A percentile compares a stretch with the other conserved stretches of the same genome.
Evolutionary conservation across 2,113 vertebrate genomes (phyloP).

Genomic region (Cichladusa arquata): DNA sequence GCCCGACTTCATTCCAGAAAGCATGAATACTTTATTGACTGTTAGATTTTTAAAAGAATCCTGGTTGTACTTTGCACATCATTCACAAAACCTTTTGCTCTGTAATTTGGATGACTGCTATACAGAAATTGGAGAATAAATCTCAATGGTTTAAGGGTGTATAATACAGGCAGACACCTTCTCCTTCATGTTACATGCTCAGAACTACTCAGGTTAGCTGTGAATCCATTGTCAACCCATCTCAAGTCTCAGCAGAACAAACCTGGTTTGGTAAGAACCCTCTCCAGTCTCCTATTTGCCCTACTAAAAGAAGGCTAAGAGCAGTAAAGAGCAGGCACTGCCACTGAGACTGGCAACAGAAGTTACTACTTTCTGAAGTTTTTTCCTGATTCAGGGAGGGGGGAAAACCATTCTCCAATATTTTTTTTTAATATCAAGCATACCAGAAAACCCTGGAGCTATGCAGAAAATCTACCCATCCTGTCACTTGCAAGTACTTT

Average conservation of each 20-base stretch:
- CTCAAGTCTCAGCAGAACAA: neutral
- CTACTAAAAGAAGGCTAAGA: neutral
- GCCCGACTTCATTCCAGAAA: constrained; percentile 15
- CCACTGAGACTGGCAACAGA: neutral
- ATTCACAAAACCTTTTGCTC: constrained; percentile 39
- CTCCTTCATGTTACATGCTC: neutral
- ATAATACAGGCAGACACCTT: neutral
- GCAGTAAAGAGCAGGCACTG: neutral
- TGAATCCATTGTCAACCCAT: neutral
- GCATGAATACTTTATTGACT: constrained; percentile 48
- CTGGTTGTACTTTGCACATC: neutral
- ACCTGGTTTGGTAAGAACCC: neutral
- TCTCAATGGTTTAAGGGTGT: neutral
- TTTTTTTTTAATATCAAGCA: neutral
- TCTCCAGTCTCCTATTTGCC: neutral
- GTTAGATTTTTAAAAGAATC: constrained; percentile 22
- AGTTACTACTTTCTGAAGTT: neutral
- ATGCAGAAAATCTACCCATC: neutral
- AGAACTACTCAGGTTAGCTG: neutral
- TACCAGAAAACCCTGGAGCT: neutral
- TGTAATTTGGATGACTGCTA: neutral
- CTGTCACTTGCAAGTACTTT: neutral
- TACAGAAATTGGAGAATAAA: constrained; percentile 2
- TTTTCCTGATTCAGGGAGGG: neutral
- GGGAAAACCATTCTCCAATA: accelerated